These are phyloP conservation scores for Notothenia coriiceps DNA, from an alignment of 2,113 vertebrate species.

Conservation along the genomic window DNA sequence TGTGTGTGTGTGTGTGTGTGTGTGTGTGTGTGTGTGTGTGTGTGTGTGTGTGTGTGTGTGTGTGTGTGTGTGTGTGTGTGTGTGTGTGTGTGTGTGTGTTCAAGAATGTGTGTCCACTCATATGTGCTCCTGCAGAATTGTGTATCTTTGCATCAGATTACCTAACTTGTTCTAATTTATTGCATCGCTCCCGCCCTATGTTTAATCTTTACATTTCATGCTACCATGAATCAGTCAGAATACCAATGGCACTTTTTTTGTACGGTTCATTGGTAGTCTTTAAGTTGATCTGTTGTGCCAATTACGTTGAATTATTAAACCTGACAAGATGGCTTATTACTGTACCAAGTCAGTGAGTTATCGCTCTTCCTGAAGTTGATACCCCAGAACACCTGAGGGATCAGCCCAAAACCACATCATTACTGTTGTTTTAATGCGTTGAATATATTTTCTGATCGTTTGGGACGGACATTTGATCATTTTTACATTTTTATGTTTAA, in stretches of 20 bases:
- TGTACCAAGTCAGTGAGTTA: constrained; percentile 62
- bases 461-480: constrained; percentile 35
- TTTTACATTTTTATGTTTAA: constrained; percentile 31
- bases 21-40: constrained; percentile 10
- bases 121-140: constrained; percentile 37
- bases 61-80: constrained; percentile 38
- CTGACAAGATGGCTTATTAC: constrained; percentile 59
- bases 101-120: constrained; percentile 2
- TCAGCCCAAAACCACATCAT: constrained; percentile 46
- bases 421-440: constrained; percentile 30
- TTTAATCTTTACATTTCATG: constrained; percentile 33
- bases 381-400: constrained; percentile 65
- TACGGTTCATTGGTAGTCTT: constrained; percentile 30
- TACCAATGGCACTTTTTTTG: constrained; percentile 32
- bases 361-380: constrained; percentile 59
- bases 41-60: neutral
- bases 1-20: neutral
- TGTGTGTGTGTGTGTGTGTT: constrained; percentile 9
- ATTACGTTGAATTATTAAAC: constrained; percentile 76
- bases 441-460: constrained; percentile 36
- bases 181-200: constrained; percentile 18
- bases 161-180: constrained; percentile 53
- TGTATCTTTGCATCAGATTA: constrained; percentile 51
- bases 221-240: constrained; percentile 52
- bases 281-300: constrained; percentile 61